Evolutionary conservation across 1,140 invertebrate species (phyloP).

Genomic region (Bombus breviceps): DNA sequence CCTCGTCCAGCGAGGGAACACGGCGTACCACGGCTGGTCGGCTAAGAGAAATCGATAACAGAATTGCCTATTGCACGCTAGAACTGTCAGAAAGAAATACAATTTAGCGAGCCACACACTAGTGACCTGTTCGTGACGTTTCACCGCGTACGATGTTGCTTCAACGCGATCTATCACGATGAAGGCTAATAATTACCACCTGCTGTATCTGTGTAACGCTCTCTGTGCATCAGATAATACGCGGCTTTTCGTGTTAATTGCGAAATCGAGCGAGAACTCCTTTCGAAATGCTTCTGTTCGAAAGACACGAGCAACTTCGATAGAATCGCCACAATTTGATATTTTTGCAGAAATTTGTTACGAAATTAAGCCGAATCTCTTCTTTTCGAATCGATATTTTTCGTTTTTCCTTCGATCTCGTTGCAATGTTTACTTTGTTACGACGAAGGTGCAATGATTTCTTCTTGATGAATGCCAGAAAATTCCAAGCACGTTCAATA

Average conservation of each 20-base stretch:
- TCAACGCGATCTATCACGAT: constrained; percentile 37
- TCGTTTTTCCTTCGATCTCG: too few species aligned
- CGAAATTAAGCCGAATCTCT: neutral
- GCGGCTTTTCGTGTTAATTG: neutral
- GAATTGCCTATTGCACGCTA: constrained; percentile 78
- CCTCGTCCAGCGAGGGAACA: neutral
- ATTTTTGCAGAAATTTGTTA: neutral
- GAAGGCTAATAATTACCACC: constrained; percentile 35
- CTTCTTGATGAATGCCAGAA: neutral
- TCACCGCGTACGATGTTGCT: neutral
- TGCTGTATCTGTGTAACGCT: constrained; percentile 9
- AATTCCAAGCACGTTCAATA: neutral
- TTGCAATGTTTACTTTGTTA: too few species aligned
- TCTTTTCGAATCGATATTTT: neutral
- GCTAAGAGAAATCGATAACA: constrained; percentile 74
- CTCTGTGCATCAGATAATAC: constrained; percentile 6
- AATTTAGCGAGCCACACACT: constrained; percentile 60
- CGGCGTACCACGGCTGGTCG: neutral
- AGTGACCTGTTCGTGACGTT: constrained; percentile 13
- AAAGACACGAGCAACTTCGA: neutral
- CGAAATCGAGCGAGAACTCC: neutral
- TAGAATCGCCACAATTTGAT: neutral
- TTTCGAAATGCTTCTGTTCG: neutral
- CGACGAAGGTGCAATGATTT: neutral
- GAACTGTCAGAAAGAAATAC: constrained; percentile 74